Evolutionary conservation across 2,113 vertebrate genomes (phyloP).

Genomic region (Boulengeromyrus knoepffleri): DNA sequence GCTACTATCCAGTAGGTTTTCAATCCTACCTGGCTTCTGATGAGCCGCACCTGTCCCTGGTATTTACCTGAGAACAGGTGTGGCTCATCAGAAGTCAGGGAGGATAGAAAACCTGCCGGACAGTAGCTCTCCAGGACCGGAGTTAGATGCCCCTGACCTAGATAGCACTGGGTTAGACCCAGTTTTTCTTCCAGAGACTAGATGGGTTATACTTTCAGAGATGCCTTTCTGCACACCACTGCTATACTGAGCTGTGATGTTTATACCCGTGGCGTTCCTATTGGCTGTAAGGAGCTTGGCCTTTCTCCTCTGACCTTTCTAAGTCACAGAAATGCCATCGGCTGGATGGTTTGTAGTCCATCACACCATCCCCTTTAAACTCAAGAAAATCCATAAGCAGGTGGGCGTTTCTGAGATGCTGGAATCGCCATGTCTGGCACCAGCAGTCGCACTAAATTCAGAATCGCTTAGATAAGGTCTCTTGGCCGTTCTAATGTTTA

Average conservation of each 20-base stretch:
- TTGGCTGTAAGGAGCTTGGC: neutral
- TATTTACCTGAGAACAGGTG: too few species aligned
- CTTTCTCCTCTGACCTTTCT: neutral
- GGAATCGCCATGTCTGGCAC: neutral
- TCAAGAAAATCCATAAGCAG: neutral
- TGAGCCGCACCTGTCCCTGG: too few species aligned
- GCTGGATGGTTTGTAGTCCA: neutral
- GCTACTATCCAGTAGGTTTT: too few species aligned
- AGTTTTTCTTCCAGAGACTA: neutral
- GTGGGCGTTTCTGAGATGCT: neutral
- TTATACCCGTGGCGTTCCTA: neutral
- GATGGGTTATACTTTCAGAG: neutral
- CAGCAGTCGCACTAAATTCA: neutral
- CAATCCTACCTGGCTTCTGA: too few species aligned
- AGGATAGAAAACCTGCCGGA: too few species aligned
- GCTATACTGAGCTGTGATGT: neutral
- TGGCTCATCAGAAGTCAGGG: too few species aligned
- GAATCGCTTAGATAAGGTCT: neutral
- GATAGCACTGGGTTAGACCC: neutral
- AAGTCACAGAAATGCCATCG: neutral
- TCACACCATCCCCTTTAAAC: neutral
- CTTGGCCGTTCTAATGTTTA: neutral
- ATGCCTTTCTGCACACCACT: neutral
- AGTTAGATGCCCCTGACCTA: neutral
- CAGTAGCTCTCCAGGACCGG: too few species aligned